Evolutionary conservation across 1,140 invertebrate genomes (phyloP).

Genomic region (Pseudomyrmex concolor): DNA sequence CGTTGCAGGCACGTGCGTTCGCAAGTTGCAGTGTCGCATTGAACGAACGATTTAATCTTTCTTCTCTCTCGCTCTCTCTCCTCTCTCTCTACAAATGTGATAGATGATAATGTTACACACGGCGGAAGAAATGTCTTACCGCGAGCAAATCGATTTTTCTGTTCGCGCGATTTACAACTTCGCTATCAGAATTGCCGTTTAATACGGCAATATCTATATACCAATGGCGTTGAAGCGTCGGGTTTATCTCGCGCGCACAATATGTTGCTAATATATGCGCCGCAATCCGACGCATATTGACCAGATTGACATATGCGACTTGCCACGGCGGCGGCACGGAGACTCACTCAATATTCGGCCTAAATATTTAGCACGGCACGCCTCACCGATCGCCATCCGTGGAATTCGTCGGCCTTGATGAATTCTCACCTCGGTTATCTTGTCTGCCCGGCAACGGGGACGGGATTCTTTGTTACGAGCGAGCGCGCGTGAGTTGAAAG

Average conservation of each 20-base stretch:
- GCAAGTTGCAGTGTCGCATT: slow-evolving; percentile 29
- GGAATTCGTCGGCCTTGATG: slow-evolving; percentile 60
- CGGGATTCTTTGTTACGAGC: not conserved
- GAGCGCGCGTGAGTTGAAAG: not conserved
- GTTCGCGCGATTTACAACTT: slow-evolving; percentile 28
- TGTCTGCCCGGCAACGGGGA: slow-evolving; percentile 11
- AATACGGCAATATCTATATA: too few species aligned
- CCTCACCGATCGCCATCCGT: slow-evolving; percentile 52
- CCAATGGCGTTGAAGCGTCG: too few species aligned
- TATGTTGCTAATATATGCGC: slow-evolving; percentile 17
- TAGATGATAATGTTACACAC: slow-evolving; percentile 56
- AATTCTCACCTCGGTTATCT: slow-evolving; percentile 44
- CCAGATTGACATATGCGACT: slow-evolving; percentile 41
- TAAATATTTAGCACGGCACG: slow-evolving; percentile 67
- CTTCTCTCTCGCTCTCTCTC: not conserved
- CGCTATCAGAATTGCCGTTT: not conserved
- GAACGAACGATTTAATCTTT: not conserved
- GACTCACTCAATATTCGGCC: slow-evolving; percentile 60
- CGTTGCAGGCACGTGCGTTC: slow-evolving; percentile 26
- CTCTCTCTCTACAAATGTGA: slow-evolving; percentile 38
- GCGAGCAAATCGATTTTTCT: slow-evolving; percentile 64
- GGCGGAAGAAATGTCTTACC: slow-evolving; percentile 48
- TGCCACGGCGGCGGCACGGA: slow-evolving; percentile 61
- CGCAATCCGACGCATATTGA: slow-evolving; percentile 56
- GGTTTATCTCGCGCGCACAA: slow-evolving; percentile 26